These are phyloP conservation scores for Caenorhabditis macrosperma DNA, from an alignment of 2,888 invertebrate genomes.

Conservation along the genomic window DNA sequence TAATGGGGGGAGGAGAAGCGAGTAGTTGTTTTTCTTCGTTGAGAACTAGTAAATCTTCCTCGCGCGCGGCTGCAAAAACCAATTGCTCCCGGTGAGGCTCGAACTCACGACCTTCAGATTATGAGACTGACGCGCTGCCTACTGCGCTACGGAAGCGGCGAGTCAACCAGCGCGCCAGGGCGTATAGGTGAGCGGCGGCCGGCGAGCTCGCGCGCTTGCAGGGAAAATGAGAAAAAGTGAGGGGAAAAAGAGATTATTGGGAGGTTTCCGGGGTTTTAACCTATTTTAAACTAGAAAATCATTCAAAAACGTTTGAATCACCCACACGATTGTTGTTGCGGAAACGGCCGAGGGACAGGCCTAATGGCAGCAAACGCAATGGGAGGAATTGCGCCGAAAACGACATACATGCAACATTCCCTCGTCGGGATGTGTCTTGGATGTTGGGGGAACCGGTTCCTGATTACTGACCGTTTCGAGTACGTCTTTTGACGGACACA, in stretches of 20 bases:
- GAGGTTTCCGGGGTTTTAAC: background rate
- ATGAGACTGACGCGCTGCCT: conserved; percentile 87
- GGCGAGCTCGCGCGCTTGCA: background rate
- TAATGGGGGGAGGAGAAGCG: background rate
- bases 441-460: background rate
- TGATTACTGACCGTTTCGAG: background rate
- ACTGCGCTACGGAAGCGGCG: conserved; percentile 69
- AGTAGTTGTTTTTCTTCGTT: background rate
- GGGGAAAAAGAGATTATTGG: background rate
- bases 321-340: background rate
- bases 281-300: no score
- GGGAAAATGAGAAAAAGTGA: background rate
- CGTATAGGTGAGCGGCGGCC: background rate
- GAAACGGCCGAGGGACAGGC: background rate
- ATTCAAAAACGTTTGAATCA: no score
- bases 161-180: background rate
- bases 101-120: conserved; percentile 96
- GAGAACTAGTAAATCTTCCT: background rate
- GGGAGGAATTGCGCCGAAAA: background rate
- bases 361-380: background rate
- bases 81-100: conserved; percentile 86
- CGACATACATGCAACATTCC: conserved; percentile 1
- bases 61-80: conserved; percentile 16
- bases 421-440: background rate
- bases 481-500: no score